Evolutionary conservation across 2,113 vertebrate species (phyloP), one percentile per base, ranked within the genome.

Genomic region (Pelodiscus sinensis): DNA sequence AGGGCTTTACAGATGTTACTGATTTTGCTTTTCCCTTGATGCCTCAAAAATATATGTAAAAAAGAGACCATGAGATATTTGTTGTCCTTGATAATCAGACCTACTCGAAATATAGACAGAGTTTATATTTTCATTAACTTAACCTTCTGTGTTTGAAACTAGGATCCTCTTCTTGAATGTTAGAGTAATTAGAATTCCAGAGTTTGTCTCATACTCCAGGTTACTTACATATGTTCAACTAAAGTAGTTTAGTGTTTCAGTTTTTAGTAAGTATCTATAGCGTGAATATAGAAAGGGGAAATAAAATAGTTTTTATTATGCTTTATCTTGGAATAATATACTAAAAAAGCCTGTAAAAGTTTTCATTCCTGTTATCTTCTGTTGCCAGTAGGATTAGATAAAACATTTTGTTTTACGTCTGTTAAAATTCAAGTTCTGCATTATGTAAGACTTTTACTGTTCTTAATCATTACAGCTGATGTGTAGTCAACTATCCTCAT

Each of bases 371-470:
- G 79, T 87, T 88, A 82, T 73, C 58, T 29, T 94, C 79, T 57
- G 56, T 90, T 8, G 95, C 96, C 82, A 89, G 2, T 85, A 84
- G 79, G 85, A 92, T 97, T 97, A 95, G 56, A 44, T 68, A 65
- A 90, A 88, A 79, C 60, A 60, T 85, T 97, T 94, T 81, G 57
- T 90, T 73, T 94, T 73, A 38, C 85, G 82, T 85, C 83, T 93
- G 80, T 95, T 21, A 93, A 95, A 88, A 27, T 95, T 95, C n/a
- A 62, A 38, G 58, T 88, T 92, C 58, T 92, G n/a, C 79, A 84
- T 94, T 81, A 94, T 88, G 88, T 85, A 54, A 54, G 52, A 54
- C 52, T 54, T 54, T 54, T 54, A 54, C 52, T 54, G 10, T 54
- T 54, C 31, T 68, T 84, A 92, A 81, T 88, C 85, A 89, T 82